Evolutionary conservation across 1,140 invertebrate genomes (phyloP).

Genomic region (Calliphora vicina): DNA sequence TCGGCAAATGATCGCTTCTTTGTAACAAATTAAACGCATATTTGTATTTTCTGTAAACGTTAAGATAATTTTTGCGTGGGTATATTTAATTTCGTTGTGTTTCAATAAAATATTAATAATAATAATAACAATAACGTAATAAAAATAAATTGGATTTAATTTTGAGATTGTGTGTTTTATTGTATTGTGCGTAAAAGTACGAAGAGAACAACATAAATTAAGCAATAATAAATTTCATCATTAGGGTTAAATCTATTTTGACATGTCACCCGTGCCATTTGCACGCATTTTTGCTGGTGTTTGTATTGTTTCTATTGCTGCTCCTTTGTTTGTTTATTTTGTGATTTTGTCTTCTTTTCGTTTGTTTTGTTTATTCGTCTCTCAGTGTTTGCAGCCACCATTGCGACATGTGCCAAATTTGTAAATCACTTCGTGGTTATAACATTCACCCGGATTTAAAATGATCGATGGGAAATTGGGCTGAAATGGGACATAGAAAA

Average conservation of each 20-base stretch:
- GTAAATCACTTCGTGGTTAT: constrained; percentile 70
- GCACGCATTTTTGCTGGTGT: neutral
- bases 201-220: neutral
- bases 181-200: too few relatives aligned
- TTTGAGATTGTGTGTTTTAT: too few relatives aligned
- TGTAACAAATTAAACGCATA: too few relatives aligned
- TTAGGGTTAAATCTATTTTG: neutral
- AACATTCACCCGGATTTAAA: constrained; percentile 75
- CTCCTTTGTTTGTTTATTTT: too few relatives aligned
- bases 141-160: too few relatives aligned
- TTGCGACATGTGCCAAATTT: constrained; percentile 64
- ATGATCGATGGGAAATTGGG: constrained; percentile 78
- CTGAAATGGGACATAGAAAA: constrained; percentile 61
- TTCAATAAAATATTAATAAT: too few relatives aligned
- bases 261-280: neutral
- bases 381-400: constrained; percentile 4
- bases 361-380: neutral
- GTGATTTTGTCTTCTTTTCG: neutral
- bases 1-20: too few relatives aligned
- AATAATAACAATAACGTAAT: too few relatives aligned
- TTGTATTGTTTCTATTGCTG: neutral
- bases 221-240: neutral
- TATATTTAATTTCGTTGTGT: too few relatives aligned
- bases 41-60: too few relatives aligned
- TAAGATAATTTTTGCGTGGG: too few relatives aligned